phyloP scores from a whole-genome alignment of 2,888 invertebrate species.

The Caradrina clavipalpis region DNA sequence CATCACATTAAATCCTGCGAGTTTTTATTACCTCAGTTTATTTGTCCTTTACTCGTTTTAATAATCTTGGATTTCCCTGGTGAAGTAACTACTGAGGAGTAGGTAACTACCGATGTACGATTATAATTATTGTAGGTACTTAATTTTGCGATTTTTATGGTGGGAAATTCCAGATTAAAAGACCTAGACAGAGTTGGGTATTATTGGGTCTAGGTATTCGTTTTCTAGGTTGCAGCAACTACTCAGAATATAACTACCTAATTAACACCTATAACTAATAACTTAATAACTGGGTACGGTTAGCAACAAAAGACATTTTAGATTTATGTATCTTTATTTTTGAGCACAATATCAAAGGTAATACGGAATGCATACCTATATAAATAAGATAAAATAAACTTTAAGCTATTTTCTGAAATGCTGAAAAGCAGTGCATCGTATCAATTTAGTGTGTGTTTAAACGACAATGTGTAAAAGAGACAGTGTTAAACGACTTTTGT shows the following conservation, averaged over 20 bases:
- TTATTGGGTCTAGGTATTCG: background rate
- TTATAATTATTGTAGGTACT: constrained; percentile 1
- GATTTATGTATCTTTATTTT: background rate
- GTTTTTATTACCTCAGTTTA: constrained; percentile 29
- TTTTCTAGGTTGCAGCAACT: background rate
- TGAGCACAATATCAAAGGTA: no score
- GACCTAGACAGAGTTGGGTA: background rate
- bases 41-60: constrained; percentile 11
- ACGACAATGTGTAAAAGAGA: background rate
- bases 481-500: background rate
- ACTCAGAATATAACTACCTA: background rate
- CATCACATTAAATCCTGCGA: constrained; percentile 5
- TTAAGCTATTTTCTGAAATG: no score
- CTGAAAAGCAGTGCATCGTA: background rate
- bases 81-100: background rate
- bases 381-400: no score
- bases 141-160: background rate
- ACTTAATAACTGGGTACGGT: background rate
- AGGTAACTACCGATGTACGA: background rate
- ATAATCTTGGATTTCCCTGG: constrained; percentile 23
- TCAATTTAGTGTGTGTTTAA: background rate
- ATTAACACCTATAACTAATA: no score
- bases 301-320: background rate
- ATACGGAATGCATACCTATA: no score
- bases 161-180: background rate